Percentiles rank a stretch among this genome's conserved stretches.
These are phyloP conservation scores for Psittacula echo DNA, from an alignment of 2,797 vertebrate genomes.

Conservation along the genomic window DNA sequence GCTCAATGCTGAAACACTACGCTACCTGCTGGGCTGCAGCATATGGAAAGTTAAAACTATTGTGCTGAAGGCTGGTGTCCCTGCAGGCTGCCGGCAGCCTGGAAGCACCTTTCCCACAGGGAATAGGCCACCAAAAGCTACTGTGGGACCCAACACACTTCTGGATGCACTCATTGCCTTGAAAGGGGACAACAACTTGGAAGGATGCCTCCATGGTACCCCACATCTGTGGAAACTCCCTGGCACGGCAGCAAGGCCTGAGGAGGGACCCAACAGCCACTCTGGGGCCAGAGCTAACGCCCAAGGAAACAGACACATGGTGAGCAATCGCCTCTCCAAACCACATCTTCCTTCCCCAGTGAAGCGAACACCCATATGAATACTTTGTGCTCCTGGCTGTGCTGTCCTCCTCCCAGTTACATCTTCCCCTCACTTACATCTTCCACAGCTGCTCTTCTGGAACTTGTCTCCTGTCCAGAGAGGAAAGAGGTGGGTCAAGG, in stretches of 20 bases:
- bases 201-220: neutral
- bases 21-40: neutral
- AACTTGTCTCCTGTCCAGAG: neutral
- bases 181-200: neutral
- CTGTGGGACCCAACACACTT: accelerated
- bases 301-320: neutral
- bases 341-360: neutral
- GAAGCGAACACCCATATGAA: neutral
- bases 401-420: neutral
- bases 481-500: neutral
- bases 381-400: neutral
- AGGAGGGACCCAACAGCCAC: neutral
- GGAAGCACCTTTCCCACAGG: neutral
- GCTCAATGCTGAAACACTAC: neutral
- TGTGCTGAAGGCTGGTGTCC: neutral
- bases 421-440: neutral
- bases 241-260: neutral
- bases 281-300: neutral
- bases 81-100: neutral
- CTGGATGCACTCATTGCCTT: neutral
- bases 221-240: neutral
- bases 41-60: neutral
- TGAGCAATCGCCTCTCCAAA: neutral
- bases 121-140: neutral
- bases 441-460: neutral